Evolutionary conservation across 2,888 invertebrate species (phyloP).

Genomic region (Idaea straminata): DNA sequence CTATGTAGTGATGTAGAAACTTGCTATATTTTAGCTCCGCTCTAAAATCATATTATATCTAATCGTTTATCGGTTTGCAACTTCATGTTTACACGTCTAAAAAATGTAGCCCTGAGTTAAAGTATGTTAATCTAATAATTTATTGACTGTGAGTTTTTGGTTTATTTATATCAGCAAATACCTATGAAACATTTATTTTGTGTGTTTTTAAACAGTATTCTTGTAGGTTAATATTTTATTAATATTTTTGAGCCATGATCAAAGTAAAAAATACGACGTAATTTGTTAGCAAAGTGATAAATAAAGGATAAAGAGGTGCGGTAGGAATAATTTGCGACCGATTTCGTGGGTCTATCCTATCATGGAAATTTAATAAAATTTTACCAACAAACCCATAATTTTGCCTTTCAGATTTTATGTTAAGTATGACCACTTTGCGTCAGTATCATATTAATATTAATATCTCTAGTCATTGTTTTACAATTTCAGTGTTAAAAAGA

Average conservation of each 20-base stretch:
- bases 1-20: no score
- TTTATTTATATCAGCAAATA: not conserved
- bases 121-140: not conserved
- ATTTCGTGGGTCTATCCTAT: not conserved
- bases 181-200: not conserved
- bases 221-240: not conserved
- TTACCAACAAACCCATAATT: not conserved
- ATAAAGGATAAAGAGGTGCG: not conserved
- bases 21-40: not conserved
- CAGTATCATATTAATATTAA: not conserved
- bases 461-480: not conserved
- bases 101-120: not conserved
- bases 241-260: not conserved
- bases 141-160: not conserved
- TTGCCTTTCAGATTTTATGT: not conserved
- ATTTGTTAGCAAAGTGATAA: not conserved
- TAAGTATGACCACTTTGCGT: not conserved
- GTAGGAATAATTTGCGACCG: not conserved
- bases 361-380: not conserved
- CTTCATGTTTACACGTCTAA: not conserved
- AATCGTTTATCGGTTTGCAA: not conserved
- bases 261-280: not conserved
- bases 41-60: not conserved
- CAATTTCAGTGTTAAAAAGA: not conserved
- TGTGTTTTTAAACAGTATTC: not conserved